Evolutionary conservation across 2,797 vertebrate genomes (phyloP).

Genomic region (Arrhamphus sclerolepis): DNA sequence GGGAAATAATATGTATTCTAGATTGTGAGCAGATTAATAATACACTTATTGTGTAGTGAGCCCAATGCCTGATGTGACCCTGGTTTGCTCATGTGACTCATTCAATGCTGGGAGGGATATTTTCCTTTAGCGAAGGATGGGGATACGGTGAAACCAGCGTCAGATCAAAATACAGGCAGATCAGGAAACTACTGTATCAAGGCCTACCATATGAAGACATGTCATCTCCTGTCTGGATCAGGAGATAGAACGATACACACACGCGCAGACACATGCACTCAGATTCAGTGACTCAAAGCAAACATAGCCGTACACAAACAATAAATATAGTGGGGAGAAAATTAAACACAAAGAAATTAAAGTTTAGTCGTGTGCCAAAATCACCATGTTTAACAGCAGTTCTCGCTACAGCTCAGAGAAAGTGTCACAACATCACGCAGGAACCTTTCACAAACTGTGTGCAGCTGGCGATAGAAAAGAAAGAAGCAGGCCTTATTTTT

Average conservation of each 20-base stretch:
- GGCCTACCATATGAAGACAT: conserved; percentile 38
- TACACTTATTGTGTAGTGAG: conserved; percentile 52
- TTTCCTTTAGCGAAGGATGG: conserved; percentile 47
- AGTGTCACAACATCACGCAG: conserved; percentile 13
- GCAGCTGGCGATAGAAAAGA: conserved; percentile 44
- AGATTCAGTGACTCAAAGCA: conserved; percentile 41
- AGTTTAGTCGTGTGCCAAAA: conserved; percentile 40
- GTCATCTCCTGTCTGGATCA: conserved; percentile 36
- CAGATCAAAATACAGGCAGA: conserved; percentile 33
- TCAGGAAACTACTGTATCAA: conserved; percentile 41
- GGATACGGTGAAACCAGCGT: conserved; percentile 40
- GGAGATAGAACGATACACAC: neutral
- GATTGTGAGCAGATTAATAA: conserved; percentile 52
- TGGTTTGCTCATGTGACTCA: conserved; percentile 61
- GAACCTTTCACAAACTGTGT: conserved; percentile 9
- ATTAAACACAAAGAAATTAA: conserved; percentile 20
- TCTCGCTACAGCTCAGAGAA: conserved; percentile 25
- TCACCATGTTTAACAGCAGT: conserved; percentile 29
- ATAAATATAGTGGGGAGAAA: conserved; percentile 62
- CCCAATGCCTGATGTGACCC: conserved; percentile 38
- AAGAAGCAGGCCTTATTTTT: conserved; percentile 42
- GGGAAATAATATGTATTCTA: conserved; percentile 53
- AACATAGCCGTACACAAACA: conserved; percentile 53
- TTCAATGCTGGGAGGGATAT: conserved; percentile 45
- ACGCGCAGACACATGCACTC: conserved; percentile 18